Evolutionary conservation across 2,797 vertebrate species (phyloP), one percentile per base, ranked within the genome.

Genomic region (Anomalospiza imberbis): DNA sequence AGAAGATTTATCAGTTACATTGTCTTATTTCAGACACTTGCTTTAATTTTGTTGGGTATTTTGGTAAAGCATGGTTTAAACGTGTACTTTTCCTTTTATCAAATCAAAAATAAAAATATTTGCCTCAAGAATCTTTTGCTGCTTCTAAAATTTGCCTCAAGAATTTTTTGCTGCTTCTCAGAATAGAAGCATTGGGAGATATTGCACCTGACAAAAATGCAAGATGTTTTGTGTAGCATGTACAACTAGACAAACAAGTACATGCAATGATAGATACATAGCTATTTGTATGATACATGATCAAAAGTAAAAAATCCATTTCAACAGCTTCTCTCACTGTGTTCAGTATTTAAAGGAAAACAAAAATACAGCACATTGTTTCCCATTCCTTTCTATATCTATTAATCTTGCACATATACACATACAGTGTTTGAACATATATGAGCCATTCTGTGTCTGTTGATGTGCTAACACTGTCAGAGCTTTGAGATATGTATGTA

Each of bases 381-480:
- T 88, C 53, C 63, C 5, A 1, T 70, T 89, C 29, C 63, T 63
- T 38, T 50, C 24, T 51, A 5, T 72, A 24, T 14, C 2, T 68
- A 71, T n/a, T 81, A 61, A 26, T 85, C 54, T 91, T 79, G 14
- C 24, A 73, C 18, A 6, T 55, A n/a, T 29, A 77, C 45, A 63
- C 17, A 38, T 60, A 28, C 6, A 55, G 14, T 79, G 34, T 71
- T 95, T 40, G 48, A 82, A 89, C 20, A 17, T 63, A 66, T 91
- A 88, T 85, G 32, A 85, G 32, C 34, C 36, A 28, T 91, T 90
- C 34, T 83, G 0, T 87, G 42, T 95, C 86, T 85, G 38, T 32
- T 94, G 77, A 76, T 80, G 51, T 94, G 45, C 92, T 94, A 60
- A 73, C 38, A 17, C 28, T 82, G 57, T 85, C 62, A 94, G 71